These are phyloP conservation scores for Epirrita christyi DNA, from an alignment of 2,888 invertebrate species.

Conservation along the genomic window DNA sequence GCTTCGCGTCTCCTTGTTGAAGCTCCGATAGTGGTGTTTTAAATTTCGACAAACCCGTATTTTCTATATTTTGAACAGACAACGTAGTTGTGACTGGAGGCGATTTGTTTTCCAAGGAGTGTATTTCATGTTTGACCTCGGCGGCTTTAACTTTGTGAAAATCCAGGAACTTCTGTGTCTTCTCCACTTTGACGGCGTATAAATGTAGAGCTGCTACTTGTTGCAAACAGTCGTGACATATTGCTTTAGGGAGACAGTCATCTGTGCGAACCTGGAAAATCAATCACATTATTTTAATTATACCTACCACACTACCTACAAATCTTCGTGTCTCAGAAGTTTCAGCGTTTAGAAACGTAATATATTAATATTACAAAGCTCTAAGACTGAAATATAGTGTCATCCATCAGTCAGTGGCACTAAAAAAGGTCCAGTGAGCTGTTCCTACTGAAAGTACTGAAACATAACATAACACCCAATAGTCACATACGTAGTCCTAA, in stretches of 20 bases:
- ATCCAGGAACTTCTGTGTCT: conserved; percentile 76
- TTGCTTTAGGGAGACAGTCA: conserved; percentile 76
- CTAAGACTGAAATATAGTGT: too few species aligned
- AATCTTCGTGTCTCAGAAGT: too few species aligned
- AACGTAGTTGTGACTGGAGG: conserved; percentile 54
- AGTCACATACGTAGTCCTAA: too few species aligned
- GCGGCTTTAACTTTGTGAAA: conserved; percentile 66
- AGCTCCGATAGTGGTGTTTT: conserved; percentile 52
- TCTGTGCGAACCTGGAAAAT: conserved; percentile 66
- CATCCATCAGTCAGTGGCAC: too few species aligned
- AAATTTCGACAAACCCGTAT: conserved; percentile 25
- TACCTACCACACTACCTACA: too few species aligned
- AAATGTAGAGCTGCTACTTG: conserved; percentile 70
- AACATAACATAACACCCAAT: too few species aligned
- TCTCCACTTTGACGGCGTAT: conserved; percentile 75
- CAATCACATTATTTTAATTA: neutral
- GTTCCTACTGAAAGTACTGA: too few species aligned
- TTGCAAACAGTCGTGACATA: conserved; percentile 78
- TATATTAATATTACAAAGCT: too few species aligned
- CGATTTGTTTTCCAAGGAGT: conserved; percentile 43
- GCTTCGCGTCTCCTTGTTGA: conserved; percentile 67
- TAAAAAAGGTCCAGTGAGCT: too few species aligned
- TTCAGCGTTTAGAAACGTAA: too few species aligned
- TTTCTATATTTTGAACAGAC: conserved; percentile 51
- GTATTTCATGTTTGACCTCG: conserved; percentile 53